phyloP scores from a whole-genome alignment of 1,140 invertebrate species.

The Trichonephila clavata region DNA sequence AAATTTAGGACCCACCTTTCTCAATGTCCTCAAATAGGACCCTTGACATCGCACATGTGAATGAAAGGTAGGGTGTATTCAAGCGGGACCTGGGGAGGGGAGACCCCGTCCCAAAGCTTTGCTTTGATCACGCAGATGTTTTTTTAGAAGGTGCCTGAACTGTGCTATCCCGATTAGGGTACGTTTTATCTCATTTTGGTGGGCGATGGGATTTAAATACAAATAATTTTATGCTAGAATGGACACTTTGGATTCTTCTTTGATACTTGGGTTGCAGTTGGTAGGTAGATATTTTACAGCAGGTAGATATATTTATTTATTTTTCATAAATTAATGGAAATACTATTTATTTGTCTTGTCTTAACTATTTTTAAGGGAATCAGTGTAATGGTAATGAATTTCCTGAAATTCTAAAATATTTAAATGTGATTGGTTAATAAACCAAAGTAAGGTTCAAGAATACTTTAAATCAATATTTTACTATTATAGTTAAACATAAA shows the following conservation, averaged over 20 bases:
- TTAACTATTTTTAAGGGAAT: no score
- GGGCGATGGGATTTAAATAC: conserved; percentile 27
- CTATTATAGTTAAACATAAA: no score
- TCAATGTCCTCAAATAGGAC: conserved; percentile 23
- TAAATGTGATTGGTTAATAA: no score
- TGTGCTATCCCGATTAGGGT: not conserved
- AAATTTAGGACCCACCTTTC: conserved; percentile 47
- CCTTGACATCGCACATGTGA: conserved; percentile 53
- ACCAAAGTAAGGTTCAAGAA: no score
- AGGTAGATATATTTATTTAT: no score
- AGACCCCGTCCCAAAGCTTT: not conserved
- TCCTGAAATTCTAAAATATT: no score
- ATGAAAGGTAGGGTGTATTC: not conserved
- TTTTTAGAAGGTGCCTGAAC: not conserved
- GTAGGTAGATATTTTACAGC: no score
- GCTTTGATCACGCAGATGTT: conserved; percentile 44
- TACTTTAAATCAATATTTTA: no score
- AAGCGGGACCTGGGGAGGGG: not conserved
- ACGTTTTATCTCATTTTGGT: not conserved
- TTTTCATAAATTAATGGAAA: no score
- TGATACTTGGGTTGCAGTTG: no score
- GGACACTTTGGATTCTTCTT: not conserved
- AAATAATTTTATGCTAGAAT: conserved; percentile 55
- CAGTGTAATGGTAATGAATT: no score
- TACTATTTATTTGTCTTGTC: no score